Base-by-base conservation (phyloP, 2,113 vertebrate genomes). In the Rhea pennata region DNA sequence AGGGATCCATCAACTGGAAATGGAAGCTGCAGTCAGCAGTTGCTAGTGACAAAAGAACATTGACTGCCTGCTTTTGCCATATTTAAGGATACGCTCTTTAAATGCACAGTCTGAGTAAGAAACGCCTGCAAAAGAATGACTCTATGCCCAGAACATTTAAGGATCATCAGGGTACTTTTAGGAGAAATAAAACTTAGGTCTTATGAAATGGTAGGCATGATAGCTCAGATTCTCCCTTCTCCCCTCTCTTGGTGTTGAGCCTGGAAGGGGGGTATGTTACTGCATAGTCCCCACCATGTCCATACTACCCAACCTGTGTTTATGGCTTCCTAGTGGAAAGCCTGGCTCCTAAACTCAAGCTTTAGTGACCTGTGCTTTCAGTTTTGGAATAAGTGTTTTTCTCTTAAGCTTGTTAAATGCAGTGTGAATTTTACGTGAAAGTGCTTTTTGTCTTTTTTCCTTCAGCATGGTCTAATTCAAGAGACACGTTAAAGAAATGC, bases 371-470 rank as follows among this genome's bases (percentile, higher is more conserved):
- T 67, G 39, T 16, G 50, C 72, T 91, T 89, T 84, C 84, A 85
- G 54, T 84, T 93, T 62, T 75, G 39, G 58, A 33, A 4, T 85
- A 78, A 93, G 83, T 84, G 86, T 73, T 95, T 88, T 92, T 93
- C 79, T 90, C 69, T 95, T 94, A 88, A 83, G n/a, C 78, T 92
- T 93, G 91, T 88, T 96, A 95, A 96, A 95, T 76, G 84, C 4
- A 4, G 64, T 86, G 84, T 88, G 67, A 89, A 92, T 93, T 93
- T 71, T 83, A 84, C 2, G 59, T 91, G 75, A 31, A 96, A 95
- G 71, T 67, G 78, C 1, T 50, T 93, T 92, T 92, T 90, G 36
- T 90, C 59, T 85, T 86, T 86, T 93, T 83, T 83, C 72, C 70
- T 65, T 93, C 53, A 24, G 61, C 72, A 70, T 82, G 31, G 48